phyloP scores from a whole-genome alignment of 2,113 vertebrate species.

The Leptosomus discolor region DNA sequence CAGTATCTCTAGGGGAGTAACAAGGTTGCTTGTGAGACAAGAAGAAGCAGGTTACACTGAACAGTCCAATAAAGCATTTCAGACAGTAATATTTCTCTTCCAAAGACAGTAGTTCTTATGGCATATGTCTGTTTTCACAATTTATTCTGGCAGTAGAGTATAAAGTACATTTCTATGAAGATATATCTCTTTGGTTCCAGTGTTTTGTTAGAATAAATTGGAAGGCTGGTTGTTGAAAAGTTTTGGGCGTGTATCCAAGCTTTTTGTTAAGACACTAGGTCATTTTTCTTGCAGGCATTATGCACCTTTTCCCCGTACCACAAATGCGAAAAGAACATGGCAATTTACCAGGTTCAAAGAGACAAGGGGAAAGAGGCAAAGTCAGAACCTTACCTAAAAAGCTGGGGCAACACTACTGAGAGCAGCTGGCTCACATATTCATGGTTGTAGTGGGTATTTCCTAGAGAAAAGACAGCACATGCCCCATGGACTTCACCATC shows the following conservation, averaged over 20 bases:
- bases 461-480: background rate
- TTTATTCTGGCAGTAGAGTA: background rate
- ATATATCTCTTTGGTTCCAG: background rate
- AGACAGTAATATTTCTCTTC: background rate
- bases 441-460: background rate
- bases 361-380: background rate
- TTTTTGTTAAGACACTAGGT: background rate
- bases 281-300: background rate
- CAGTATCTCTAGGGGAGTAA: background rate
- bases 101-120: background rate
- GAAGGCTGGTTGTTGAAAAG: background rate
- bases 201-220: background rate
- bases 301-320: background rate
- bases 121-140: background rate
- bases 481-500: background rate
- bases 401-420: background rate
- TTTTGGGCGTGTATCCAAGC: background rate
- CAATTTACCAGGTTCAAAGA: background rate
- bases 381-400: background rate
- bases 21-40: background rate
- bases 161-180: background rate
- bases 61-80: background rate
- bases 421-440: background rate
- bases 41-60: background rate
- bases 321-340: background rate